Percentiles rank a stretch among this genome's conserved stretches.
Evolutionary conservation across 2,888 invertebrate genomes (phyloP).

Genomic region (Oasisia sp.): DNA sequence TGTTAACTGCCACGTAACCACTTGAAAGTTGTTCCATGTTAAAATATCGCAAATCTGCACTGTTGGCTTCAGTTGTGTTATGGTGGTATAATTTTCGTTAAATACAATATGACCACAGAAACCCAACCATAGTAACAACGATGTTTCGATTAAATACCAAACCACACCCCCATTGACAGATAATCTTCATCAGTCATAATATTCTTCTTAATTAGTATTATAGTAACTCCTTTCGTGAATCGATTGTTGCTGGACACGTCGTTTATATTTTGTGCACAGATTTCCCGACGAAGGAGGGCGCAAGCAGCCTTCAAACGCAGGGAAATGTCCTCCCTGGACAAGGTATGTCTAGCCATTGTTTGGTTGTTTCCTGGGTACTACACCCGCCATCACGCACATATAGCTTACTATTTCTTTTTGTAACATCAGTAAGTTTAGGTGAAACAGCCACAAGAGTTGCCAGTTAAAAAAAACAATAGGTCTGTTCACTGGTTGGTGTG

Average conservation of each 20-base stretch:
- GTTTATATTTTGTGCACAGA: neutral
- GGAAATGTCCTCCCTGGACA: neutral
- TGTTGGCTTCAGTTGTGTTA: too few relatives aligned
- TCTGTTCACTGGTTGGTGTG: neutral
- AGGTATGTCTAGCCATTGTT: neutral
- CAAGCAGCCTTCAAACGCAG: neutral
- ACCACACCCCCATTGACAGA: too few relatives aligned
- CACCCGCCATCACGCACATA: neutral
- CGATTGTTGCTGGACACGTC: neutral
- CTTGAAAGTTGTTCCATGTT: too few relatives aligned
- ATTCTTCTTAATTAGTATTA: too few relatives aligned
- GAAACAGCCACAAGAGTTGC: neutral
- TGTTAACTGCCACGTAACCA: neutral
- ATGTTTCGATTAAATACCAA: too few relatives aligned
- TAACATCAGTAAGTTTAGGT: neutral
- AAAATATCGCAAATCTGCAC: too few relatives aligned
- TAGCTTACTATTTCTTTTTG: neutral
- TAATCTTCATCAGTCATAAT: too few relatives aligned
- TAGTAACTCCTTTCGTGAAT: neutral
- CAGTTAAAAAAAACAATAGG: neutral
- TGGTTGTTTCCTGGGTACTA: neutral
- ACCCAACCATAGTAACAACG: too few relatives aligned
- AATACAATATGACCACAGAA: too few relatives aligned
- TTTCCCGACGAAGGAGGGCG: neutral
- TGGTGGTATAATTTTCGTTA: too few relatives aligned